These are phyloP conservation scores for Erpobdella octoculata DNA, from an alignment of 2,888 invertebrate species.

Conservation along the genomic window DNA sequence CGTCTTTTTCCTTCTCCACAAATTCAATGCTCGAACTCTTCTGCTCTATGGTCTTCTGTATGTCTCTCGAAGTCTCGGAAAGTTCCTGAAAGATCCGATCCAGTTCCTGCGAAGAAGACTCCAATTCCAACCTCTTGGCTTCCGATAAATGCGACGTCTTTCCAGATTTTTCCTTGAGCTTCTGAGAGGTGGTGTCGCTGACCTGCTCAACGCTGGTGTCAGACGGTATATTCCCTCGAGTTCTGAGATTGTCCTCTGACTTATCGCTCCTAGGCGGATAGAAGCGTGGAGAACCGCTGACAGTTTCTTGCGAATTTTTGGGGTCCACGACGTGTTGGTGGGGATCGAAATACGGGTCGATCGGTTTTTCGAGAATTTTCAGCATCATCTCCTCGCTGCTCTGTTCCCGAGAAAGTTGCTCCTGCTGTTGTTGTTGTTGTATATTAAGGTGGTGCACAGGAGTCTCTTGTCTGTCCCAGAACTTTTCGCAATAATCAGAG, in stretches of 20 bases:
- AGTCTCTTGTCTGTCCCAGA: background rate
- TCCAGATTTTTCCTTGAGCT: background rate
- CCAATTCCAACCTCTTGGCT: background rate
- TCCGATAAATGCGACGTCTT: too few species aligned
- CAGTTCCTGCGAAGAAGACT: conserved; percentile 7
- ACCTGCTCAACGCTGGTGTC: background rate
- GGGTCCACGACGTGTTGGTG: too few species aligned
- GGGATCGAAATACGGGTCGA: too few species aligned
- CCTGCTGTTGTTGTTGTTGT: conserved; percentile 20
- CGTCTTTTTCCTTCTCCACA: background rate
- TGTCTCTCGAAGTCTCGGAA: conserved; percentile 18
- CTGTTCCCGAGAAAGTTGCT: background rate
- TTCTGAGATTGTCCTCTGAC: too few species aligned
- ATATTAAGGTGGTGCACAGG: too few species aligned
- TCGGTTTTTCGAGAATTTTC: too few species aligned
- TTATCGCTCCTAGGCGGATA: too few species aligned
- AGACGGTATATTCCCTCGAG: background rate
- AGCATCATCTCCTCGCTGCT: too few species aligned
- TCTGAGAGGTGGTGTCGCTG: too few species aligned
- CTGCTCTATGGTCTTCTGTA: conserved; percentile 17
- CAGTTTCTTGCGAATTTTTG: background rate
- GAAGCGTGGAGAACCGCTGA: background rate
- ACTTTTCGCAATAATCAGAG: background rate
- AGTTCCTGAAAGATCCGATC: conserved; percentile 21
- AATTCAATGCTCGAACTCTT: background rate